These are phyloP conservation scores for Dendroctonus valens DNA, from an alignment of 1,140 invertebrate genomes.

Conservation along the genomic window DNA sequence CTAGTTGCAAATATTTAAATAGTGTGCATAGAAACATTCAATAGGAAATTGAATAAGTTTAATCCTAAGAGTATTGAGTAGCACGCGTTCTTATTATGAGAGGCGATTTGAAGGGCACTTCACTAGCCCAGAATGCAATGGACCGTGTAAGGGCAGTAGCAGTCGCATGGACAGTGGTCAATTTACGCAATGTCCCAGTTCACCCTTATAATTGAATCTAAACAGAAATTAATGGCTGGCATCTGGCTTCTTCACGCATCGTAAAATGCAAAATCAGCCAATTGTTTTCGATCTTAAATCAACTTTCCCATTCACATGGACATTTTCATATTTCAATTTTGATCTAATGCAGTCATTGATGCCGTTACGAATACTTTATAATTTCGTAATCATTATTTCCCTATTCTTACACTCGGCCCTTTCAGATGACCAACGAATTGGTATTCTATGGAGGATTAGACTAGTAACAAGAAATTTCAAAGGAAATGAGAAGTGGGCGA, in stretches of 20 bases:
- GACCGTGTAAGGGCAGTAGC: slow-evolving; percentile 26
- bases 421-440: no score
- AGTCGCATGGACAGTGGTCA: slow-evolving; percentile 40
- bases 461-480: no score
- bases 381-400: slow-evolving; percentile 8
- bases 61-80: slow-evolving; percentile 22
- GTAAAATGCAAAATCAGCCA: slow-evolving; percentile 36
- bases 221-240: slow-evolving; percentile 33
- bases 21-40: not conserved
- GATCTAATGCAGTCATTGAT: slow-evolving; percentile 39
- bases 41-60: not conserved
- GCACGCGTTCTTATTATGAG: slow-evolving; percentile 24
- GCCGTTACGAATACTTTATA: slow-evolving; percentile 35
- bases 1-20: no score
- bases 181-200: slow-evolving; percentile 37
- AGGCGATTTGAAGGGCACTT: slow-evolving; percentile 26
- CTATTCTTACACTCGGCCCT: no score
- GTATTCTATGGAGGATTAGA: no score
- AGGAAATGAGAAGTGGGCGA: no score
- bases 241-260: slow-evolving; percentile 43
- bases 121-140: slow-evolving; percentile 26
- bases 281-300: slow-evolving; percentile 40
- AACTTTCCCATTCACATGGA: slow-evolving; percentile 36
- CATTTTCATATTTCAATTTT: slow-evolving; percentile 43
- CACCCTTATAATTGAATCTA: slow-evolving; percentile 37